Evolutionary conservation across 37 sponge, comb jelly and placozoan species (phyloP).

Genomic region (Cliona cf. orientalis): DNA sequence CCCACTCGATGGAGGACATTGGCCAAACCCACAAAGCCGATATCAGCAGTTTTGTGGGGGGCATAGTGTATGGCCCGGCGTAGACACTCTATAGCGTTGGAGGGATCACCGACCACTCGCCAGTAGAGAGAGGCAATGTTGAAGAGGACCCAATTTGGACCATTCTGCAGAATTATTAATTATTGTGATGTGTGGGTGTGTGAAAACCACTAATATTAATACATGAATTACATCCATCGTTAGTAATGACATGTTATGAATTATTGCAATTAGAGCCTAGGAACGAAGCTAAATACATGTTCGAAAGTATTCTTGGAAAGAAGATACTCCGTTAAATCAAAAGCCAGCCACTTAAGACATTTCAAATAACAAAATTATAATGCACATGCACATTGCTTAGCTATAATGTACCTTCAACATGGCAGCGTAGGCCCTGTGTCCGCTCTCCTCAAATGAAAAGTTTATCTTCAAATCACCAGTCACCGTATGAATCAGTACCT

Average conservation of each 20-base stretch:
- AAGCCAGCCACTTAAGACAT: too few species aligned
- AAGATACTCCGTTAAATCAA: too few species aligned
- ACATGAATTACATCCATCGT: too few species aligned
- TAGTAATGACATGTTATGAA: too few species aligned
- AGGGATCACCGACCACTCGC: conserved; percentile 77
- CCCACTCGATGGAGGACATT: conserved; percentile 70
- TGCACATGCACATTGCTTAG: too few species aligned
- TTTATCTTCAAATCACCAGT: neutral
- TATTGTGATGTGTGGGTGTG: too few species aligned
- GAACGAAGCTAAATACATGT: too few species aligned
- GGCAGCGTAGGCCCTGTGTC: conserved; percentile 43
- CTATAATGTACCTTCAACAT: conserved; percentile 59
- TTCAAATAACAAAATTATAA: too few species aligned
- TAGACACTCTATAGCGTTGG: conserved; percentile 76
- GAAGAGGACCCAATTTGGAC: conserved; percentile 85
- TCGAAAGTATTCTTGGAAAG: too few species aligned
- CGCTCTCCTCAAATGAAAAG: conserved; percentile 44
- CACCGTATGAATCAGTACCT: conserved; percentile 36
- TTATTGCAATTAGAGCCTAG: too few species aligned
- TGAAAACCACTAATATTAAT: too few species aligned
- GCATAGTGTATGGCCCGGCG: conserved; percentile 78
- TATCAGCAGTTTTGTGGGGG: conserved; percentile 68
- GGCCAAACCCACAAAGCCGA: conserved; percentile 72
- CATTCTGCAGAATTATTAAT: conserved; percentile 61
- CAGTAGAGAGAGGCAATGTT: conserved; percentile 85